Base-by-base conservation (phyloP, 2,797 vertebrate genomes). In the Lates japonicus region DNA sequence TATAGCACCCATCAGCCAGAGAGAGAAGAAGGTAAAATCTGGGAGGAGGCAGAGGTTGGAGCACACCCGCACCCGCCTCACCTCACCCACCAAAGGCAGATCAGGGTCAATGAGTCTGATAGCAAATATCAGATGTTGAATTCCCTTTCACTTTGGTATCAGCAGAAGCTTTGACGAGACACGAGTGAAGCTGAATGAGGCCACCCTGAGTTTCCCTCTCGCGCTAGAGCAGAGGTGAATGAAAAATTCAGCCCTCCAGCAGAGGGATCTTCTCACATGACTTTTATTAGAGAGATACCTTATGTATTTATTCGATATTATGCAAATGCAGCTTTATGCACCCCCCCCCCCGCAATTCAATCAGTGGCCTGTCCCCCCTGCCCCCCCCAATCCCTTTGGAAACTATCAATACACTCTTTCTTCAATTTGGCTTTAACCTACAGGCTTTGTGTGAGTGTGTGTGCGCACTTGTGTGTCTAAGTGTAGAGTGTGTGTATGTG, bases 391-490 rank as follows among this genome's bases (percentile, higher is more conserved):
- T 57, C 25, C 25, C 25, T 29, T 29, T 29, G 70, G 78, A 87
- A 90, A 87, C 85, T 81, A 91, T 88, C 83, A 94, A 94, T 90
- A 95, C 88, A 88, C 86, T 92, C 90, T 91, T 90, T 87, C 89
- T 93, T 89, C 92, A 95, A 95, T 95, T 93, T 90, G 95, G 92
- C 92, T 94, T 95, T 90, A 91, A 94, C 92, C 93, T 94, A 89
- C 94, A 95, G 93, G 92, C 95, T 92, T 89, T 89, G 79, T 71
- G 87, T 76, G 87, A 65, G 48, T 70, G 79, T 81, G 88, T 57
- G 73, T 66, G 70, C 42, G 10, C 61, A 61, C 20, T 22, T 20
- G 80, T 81, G 81, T 52, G 69, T 74, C 5, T 22, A 22, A 8
- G 31, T 35, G 69, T 58, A 29, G 67, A 62, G 72, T 81, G 83